Conservation (phyloP, 2,888 invertebrate species). For the Drosophila anceps region DNA sequence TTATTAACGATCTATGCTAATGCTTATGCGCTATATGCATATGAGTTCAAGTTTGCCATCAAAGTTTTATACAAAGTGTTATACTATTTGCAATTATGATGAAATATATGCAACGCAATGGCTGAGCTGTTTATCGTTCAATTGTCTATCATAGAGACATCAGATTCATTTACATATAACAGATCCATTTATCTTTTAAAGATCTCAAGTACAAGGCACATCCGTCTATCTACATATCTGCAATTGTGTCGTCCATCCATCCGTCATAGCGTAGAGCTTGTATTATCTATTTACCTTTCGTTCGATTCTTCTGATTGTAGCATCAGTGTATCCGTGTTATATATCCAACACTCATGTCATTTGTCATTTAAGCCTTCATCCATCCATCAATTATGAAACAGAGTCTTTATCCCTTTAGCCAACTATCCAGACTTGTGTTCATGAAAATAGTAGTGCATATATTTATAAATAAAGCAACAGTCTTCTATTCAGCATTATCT, state of each 20-base stretch:
- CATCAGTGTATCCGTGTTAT: not conserved
- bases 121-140: not conserved
- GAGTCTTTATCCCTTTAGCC: not conserved
- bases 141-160: not conserved
- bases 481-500: not conserved
- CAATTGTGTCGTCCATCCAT: no score
- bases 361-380: not conserved
- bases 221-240: not conserved
- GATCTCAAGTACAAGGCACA: no score
- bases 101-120: not conserved
- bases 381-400: not conserved
- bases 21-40: conserved; percentile 5
- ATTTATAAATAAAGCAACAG: not conserved
- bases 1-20: conserved; percentile 19
- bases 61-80: conserved; percentile 3
- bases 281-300: no score
- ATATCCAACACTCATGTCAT: not conserved
- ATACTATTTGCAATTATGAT: not conserved
- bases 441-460: not conserved
- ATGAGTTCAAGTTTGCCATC: not conserved
- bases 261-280: not conserved
- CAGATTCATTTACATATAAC: not conserved
- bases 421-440: not conserved
- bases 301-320: not conserved
- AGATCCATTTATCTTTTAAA: not conserved